phyloP scores from a whole-genome alignment of 2,797 vertebrate genomes.

The Platyrinchus mystaceus region DNA sequence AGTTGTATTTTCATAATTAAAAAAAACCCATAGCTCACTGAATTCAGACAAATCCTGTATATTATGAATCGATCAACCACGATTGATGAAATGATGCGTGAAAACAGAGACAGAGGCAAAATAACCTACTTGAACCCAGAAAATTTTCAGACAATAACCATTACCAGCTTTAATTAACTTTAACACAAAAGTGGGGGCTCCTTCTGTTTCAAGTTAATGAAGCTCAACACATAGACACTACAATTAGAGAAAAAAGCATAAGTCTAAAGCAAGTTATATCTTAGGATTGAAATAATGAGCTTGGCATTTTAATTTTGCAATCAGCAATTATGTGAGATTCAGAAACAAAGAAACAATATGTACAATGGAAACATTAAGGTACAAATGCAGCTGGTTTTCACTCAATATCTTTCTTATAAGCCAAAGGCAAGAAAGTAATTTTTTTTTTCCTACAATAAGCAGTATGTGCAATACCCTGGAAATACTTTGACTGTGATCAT shows the following conservation, averaged over 20 bases:
- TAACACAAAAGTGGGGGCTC: constrained; percentile 68
- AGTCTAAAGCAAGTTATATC: constrained; percentile 52
- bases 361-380: background rate
- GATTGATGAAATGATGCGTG: constrained; percentile 45
- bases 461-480: background rate
- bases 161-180: constrained; percentile 80
- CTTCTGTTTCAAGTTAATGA: constrained; percentile 71
- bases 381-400: background rate
- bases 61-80: background rate
- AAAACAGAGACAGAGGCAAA: constrained; percentile 37
- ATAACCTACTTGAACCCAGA: constrained; percentile 51
- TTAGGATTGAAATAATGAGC: constrained; percentile 56
- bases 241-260: constrained; percentile 65
- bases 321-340: constrained; percentile 22
- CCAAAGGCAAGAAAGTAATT: background rate
- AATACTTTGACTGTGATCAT: background rate
- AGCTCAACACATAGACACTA: constrained; percentile 65
- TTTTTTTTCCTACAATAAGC: background rate
- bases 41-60: background rate
- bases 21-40: background rate
- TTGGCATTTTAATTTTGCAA: constrained; percentile 38
- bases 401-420: background rate
- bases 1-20: background rate
- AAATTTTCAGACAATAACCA: constrained; percentile 70
- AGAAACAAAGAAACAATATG: constrained; percentile 34